Conservation (phyloP, 2,113 vertebrate species). For the Paralichthys olivaceus region DNA sequence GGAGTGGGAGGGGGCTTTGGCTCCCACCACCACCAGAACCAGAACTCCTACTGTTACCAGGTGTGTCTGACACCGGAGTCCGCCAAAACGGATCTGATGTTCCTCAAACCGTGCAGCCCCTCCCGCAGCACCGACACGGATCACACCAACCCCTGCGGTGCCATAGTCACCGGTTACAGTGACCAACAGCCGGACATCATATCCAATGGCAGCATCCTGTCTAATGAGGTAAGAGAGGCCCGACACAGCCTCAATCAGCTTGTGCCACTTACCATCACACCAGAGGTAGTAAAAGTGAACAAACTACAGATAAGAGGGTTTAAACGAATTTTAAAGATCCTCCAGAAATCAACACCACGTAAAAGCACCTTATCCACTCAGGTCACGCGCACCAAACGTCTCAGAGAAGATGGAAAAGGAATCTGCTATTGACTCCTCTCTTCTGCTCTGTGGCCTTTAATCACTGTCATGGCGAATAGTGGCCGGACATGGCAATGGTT, state of each 20-base stretch:
- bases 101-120: conserved; percentile 96
- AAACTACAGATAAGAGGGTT: not conserved
- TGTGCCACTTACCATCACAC: not conserved
- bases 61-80: conserved; percentile 98
- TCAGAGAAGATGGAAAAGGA: conserved; percentile 5
- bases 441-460: conserved; percentile 54
- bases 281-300: not conserved
- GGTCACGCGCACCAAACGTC: conserved; percentile 25
- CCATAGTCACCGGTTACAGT: conserved; percentile 92
- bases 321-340: conserved; percentile 4
- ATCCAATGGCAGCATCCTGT: conserved; percentile 96
- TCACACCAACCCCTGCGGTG: conserved; percentile 93
- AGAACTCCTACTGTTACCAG: conserved; percentile 98
- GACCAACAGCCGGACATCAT: conserved; percentile 99
- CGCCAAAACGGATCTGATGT: conserved; percentile 98
- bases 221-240: conserved; percentile 91
- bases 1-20: conserved; percentile 87
- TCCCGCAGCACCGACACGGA: conserved; percentile 91
- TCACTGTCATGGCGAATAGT: conserved; percentile 30
- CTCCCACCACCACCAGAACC: conserved; percentile 93
- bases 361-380: conserved; percentile 11
- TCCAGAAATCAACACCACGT: conserved; percentile 12
- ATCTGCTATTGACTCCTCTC: conserved; percentile 42
- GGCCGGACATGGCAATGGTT: conserved; percentile 46
- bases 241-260: not conserved